Base-by-base conservation (phyloP, 2,888 invertebrate species). In the Eupithecia dodoneata region DNA sequence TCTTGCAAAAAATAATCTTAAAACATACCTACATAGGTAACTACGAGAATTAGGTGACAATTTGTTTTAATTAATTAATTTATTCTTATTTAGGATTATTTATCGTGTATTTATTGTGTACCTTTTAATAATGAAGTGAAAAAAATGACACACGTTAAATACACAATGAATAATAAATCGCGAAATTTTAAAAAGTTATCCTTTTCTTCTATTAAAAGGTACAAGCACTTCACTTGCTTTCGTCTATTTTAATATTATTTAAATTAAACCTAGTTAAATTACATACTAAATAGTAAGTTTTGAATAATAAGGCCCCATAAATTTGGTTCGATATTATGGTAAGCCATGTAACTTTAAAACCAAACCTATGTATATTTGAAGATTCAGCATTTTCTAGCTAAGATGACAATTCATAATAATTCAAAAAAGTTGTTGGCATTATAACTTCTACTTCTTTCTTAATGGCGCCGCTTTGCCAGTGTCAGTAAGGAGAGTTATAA, bases 251-350 rank as follows among this genome's bases (percentile, higher is more conserved):
- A 63, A 4, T 63, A 63, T 4, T 7, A 55, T n/a, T 47, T 2
- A 18, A 18, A n/a, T 55, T n/a, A 18, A 18, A 18, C 59, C 18
- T 30, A 30, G 12, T 63, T 30, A 12, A 30, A 30, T 30, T 18
- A 63, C 30, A 30, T 59, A 18, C 15, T 59, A 59, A 10, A 4
- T 4, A 63, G 30, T 63, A 18, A 59, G 30, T 63, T 18, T 63
- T 30, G 30, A 59, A 12, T 59, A 18, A 18, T 63, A 63, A 63
- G 63, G 63, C 63, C 63, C 63, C 63, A 63, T 63, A 30, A 59
- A 63, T 63, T 63, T 63, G 63, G 63, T 63, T 63, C 63, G 10
- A 63, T 63, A 63, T 63, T 63, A 30, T 63, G 63, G 63, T 63
- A 30, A 12, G 63, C 63, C 63, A 63, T 63, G 30, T 63, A 30